Evolutionary conservation across 2,888 invertebrate species (phyloP).

Genomic region (Scrobipalpa costella): DNA sequence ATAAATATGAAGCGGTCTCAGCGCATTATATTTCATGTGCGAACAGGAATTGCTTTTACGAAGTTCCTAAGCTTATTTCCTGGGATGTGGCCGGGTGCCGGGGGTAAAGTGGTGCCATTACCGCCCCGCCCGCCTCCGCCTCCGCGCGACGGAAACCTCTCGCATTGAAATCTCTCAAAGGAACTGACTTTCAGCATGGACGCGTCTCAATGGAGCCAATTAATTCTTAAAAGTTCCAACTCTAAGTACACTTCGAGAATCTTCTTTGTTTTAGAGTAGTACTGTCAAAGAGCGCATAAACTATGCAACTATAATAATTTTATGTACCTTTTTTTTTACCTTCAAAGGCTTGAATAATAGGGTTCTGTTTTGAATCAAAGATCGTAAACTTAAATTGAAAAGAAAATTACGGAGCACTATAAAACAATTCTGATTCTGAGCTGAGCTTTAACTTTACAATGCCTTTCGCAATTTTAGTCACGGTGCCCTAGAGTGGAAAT

Average conservation of each 20-base stretch:
- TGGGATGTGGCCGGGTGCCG: conserved; percentile 65
- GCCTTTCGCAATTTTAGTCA: conserved; percentile 3
- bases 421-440: neutral
- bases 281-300: neutral
- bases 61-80: conserved; percentile 81
- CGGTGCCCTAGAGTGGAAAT: neutral
- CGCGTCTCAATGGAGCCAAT: conserved; percentile 66
- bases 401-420: neutral
- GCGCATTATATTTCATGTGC: conserved; percentile 76
- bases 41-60: conserved; percentile 78
- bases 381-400: conserved; percentile 10
- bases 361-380: neutral
- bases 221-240: conserved; percentile 50
- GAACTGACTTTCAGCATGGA: conserved; percentile 66
- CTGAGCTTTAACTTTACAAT: neutral
- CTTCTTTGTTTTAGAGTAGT: neutral
- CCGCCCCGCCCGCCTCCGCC: conserved; percentile 40
- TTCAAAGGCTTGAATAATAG: neutral
- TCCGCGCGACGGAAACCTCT: conserved; percentile 44
- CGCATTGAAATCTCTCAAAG: conserved; percentile 65
- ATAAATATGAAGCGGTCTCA: conserved; percentile 77
- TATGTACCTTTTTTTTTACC: neutral
- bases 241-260: conserved; percentile 18
- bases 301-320: neutral
- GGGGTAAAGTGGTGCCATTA: conserved; percentile 79